These are phyloP conservation scores for Teleiodes luculella DNA, from an alignment of 2,888 invertebrate genomes.

Conservation along the genomic window DNA sequence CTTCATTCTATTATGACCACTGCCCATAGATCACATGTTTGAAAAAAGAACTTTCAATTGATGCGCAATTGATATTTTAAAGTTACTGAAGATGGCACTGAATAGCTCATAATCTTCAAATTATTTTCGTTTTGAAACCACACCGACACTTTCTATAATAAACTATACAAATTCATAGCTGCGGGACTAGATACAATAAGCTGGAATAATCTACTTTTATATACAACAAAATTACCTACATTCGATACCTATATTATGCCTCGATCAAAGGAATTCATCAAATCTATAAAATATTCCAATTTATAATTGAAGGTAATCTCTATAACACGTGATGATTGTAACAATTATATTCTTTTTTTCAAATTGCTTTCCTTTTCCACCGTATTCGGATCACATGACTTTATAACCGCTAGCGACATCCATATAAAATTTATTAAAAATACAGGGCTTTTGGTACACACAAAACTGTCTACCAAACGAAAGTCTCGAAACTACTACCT, in stretches of 20 bases:
- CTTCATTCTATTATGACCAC: too few relatives aligned
- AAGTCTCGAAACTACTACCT: too few relatives aligned
- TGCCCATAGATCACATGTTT: too few relatives aligned
- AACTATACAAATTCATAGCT: constrained; percentile 28
- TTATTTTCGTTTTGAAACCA: not conserved
- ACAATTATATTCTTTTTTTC: not conserved
- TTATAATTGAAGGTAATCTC: not conserved
- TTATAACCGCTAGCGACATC: not conserved
- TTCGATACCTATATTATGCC: constrained; percentile 1
- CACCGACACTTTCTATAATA: not conserved
- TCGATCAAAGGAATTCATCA: not conserved
- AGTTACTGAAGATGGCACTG: not conserved
- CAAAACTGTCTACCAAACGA: too few relatives aligned
- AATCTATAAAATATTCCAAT: not conserved
- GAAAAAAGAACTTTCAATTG: too few relatives aligned
- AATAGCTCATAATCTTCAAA: too few relatives aligned
- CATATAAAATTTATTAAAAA: too few relatives aligned
- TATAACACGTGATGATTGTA: not conserved
- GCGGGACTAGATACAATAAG: constrained; percentile 52
- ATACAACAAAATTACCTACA: constrained; percentile 2
- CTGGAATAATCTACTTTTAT: constrained; percentile 29
- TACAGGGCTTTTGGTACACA: too few relatives aligned
- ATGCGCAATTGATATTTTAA: not conserved
- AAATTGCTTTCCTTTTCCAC: constrained; percentile 10
- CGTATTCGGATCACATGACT: constrained; percentile 1